A percentile compares a stretch with the other conserved stretches of the same genome.
phyloP scores from a whole-genome alignment of 2,113 vertebrate species.

The Calidris pugnax region DNA sequence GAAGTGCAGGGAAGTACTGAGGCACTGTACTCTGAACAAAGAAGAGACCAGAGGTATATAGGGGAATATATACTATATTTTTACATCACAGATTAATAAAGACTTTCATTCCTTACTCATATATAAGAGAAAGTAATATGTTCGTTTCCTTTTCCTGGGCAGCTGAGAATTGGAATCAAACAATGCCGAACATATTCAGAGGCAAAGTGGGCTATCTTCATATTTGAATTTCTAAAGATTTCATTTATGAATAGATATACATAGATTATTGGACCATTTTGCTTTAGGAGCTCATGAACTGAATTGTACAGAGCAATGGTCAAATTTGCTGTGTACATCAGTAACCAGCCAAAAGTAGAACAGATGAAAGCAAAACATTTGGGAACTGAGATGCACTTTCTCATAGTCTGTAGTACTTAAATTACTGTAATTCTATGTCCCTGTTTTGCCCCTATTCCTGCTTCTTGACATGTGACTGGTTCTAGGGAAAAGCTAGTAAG shows the following conservation, averaged over 20 bases:
- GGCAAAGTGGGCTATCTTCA: not conserved
- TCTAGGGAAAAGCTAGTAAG: not conserved
- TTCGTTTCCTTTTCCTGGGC: not conserved
- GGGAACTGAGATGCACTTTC: not conserved
- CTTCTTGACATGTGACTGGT: not conserved
- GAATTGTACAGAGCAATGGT: not conserved
- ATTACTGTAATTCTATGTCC: not conserved
- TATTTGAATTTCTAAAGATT: slow-evolving; percentile 4
- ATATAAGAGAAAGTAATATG: not conserved
- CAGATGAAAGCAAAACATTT: not conserved
- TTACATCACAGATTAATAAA: not conserved
- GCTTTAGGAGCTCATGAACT: not conserved
- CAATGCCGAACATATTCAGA: not conserved
- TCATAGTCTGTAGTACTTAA: not conserved
- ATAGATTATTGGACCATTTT: not conserved
- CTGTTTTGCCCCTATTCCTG: not conserved
- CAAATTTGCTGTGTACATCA: not conserved
- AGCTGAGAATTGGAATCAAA: not conserved
- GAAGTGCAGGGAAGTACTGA: not conserved
- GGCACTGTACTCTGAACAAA: not conserved
- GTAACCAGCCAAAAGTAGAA: not conserved
- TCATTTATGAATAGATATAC: not conserved
- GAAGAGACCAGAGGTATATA: not conserved
- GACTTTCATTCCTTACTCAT: not conserved
- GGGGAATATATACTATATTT: not conserved